Percentiles rank a stretch among this genome's conserved stretches.
Conservation (phyloP, 2,888 invertebrate genomes). For the Heteropelma amictum region DNA sequence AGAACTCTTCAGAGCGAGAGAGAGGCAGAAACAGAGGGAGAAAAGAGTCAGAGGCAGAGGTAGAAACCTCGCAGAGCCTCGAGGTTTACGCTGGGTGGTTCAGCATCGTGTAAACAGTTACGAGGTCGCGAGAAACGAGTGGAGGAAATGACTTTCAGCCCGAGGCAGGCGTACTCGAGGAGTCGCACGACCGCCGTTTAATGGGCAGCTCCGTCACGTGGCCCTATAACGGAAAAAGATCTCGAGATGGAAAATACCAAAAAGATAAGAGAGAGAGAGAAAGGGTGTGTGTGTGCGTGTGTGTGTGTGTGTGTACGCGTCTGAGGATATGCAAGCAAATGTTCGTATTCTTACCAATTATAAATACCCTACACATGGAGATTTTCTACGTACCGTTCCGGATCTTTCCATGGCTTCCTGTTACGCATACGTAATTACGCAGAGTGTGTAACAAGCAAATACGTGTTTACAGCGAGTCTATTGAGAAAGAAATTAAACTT, state of each 20-base stretch:
- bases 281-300: neutral
- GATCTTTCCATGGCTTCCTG: too few relatives aligned
- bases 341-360: too few relatives aligned
- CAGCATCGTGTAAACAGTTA: constrained; percentile 53
- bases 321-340: neutral
- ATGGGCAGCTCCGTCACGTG: constrained; percentile 48
- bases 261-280: constrained; percentile 14
- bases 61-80: constrained; percentile 34
- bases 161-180: constrained; percentile 49
- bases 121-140: constrained; percentile 51
- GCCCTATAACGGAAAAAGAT: constrained; percentile 20
- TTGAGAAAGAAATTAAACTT: too few relatives aligned
- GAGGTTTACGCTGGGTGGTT: constrained; percentile 40
- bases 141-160: constrained; percentile 59
- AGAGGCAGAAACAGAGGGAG: neutral
- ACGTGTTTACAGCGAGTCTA: too few relatives aligned
- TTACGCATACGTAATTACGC: too few relatives aligned
- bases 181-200: constrained; percentile 52
- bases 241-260: constrained; percentile 13
- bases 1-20: constrained; percentile 1
- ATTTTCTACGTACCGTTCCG: too few relatives aligned
- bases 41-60: constrained; percentile 11
- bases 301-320: neutral
- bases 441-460: too few relatives aligned
- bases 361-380: too few relatives aligned